Conservation (phyloP, 1,140 invertebrate genomes). For the Brachionus plicatilis region DNA sequence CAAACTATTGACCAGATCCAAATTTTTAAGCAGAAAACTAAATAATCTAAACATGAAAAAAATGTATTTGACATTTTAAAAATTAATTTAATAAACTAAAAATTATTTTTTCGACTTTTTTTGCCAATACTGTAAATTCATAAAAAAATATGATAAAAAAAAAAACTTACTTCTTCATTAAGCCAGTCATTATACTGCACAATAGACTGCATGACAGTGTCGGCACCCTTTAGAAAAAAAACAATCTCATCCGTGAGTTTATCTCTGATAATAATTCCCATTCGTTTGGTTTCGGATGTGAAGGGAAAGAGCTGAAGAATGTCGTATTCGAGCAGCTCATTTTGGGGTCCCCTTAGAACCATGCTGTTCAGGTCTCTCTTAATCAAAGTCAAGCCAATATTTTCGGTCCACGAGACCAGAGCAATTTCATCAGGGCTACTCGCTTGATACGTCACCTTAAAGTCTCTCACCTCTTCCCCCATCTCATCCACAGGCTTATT, state of each 20-base stretch:
- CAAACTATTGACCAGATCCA: too few species aligned
- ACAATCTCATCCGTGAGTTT: slow-evolving; percentile 76
- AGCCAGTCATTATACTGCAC: slow-evolving; percentile 94
- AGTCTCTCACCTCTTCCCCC: slow-evolving; percentile 19
- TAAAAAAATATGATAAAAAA: too few species aligned
- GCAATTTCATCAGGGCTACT: slow-evolving; percentile 95
- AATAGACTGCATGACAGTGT: slow-evolving; percentile 85
- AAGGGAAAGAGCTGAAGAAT: slow-evolving; percentile 97
- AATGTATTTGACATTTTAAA: too few species aligned
- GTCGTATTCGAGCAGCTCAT: slow-evolving; percentile 68
- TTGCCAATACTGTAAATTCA: too few species aligned
- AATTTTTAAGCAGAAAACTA: too few species aligned
- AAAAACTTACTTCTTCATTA: slow-evolving; percentile 66
- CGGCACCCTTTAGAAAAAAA: slow-evolving; percentile 95
- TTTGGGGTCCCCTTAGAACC: slow-evolving; percentile 66
- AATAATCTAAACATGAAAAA: too few species aligned
- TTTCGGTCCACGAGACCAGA: slow-evolving; percentile 71
- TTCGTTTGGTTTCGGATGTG: slow-evolving; percentile 93
- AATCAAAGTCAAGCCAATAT: slow-evolving; percentile 63
- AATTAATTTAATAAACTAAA: too few species aligned
- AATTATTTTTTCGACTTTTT: too few species aligned
- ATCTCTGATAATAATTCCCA: slow-evolving; percentile 94
- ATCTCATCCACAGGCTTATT: slow-evolving; percentile 27
- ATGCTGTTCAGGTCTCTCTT: slow-evolving; percentile 71
- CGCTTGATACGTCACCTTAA: slow-evolving; percentile 66